A percentile compares a stretch with the other conserved stretches of the same genome.
Evolutionary conservation across 2,113 vertebrate genomes (phyloP).

Genomic region (Lophochroa leadbeateri): DNA sequence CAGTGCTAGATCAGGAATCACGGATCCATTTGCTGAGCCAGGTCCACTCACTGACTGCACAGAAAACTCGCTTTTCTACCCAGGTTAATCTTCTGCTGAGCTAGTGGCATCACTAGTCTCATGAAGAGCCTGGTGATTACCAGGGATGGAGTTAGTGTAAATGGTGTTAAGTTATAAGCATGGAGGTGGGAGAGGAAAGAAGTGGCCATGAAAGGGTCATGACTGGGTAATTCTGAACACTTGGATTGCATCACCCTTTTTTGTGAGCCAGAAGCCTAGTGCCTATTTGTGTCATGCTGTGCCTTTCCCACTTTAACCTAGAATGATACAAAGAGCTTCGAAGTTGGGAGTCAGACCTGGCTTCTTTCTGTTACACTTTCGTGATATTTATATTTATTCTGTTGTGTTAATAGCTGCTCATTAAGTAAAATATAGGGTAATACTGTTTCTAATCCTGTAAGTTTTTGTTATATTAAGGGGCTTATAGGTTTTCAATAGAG

Average conservation of each 20-base stretch:
- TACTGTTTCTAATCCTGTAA: neutral
- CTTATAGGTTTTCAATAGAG: neutral
- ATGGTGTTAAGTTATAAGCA: neutral
- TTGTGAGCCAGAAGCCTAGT: neutral
- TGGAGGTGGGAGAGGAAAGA: neutral
- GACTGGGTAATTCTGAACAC: neutral
- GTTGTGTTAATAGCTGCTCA: neutral
- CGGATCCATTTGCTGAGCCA: neutral
- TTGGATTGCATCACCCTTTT: neutral
- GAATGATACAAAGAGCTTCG: neutral
- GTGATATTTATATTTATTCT: neutral
- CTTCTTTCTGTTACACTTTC: neutral
- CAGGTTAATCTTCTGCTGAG: neutral
- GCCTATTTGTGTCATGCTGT: fast-evolving
- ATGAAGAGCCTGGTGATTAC: neutral
- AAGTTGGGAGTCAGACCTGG: neutral
- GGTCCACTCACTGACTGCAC: neutral
- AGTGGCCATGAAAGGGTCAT: neutral
- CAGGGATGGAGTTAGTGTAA: neutral
- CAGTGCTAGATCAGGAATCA: neutral
- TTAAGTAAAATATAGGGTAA: neutral
- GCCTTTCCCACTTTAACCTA: neutral
- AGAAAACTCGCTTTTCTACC: neutral
- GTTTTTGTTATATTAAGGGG: neutral
- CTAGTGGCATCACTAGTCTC: neutral